Conservation (phyloP, 1,140 invertebrate species). For the Leptestheria dahalacensis region DNA sequence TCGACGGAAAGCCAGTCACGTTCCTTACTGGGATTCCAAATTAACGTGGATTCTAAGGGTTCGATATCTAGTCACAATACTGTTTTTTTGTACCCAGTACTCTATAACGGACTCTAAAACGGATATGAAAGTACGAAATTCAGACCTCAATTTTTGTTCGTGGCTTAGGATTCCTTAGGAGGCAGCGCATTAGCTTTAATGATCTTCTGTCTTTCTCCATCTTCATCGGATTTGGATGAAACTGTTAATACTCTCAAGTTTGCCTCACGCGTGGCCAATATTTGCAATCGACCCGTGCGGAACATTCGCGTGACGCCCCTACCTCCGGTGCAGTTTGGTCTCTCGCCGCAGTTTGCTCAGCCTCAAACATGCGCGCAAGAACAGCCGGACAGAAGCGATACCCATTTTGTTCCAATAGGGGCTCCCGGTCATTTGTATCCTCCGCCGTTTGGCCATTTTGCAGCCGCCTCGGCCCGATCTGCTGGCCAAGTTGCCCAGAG, state of each 20-base stretch:
- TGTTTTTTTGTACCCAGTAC: not conserved
- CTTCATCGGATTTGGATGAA: conserved; percentile 29
- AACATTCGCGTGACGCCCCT: conserved; percentile 9
- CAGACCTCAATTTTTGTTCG: too few relatives aligned
- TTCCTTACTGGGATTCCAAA: conserved; percentile 16
- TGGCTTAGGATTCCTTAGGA: conserved; percentile 30
- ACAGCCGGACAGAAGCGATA: not conserved
- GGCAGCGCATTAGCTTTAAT: conserved; percentile 33
- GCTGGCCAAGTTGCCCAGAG: not conserved
- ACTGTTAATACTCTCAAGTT: conserved; percentile 30
- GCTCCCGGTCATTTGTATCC: not conserved
- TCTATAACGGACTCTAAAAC: too few relatives aligned
- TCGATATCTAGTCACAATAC: not conserved
- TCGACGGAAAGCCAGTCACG: conserved; percentile 14
- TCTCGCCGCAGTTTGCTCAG: not conserved
- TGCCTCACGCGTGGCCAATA: conserved; percentile 10
- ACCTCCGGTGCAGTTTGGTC: not conserved
- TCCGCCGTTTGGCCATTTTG: not conserved
- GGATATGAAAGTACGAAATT: too few relatives aligned
- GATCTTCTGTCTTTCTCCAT: conserved; percentile 33
- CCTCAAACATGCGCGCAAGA: not conserved
- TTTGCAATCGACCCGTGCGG: conserved; percentile 8
- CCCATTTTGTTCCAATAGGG: not conserved
- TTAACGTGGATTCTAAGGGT: conserved; percentile 13
- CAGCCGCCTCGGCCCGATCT: not conserved